phyloP scores from a whole-genome alignment of 2,797 vertebrate species.

The Miichthys miiuy region DNA sequence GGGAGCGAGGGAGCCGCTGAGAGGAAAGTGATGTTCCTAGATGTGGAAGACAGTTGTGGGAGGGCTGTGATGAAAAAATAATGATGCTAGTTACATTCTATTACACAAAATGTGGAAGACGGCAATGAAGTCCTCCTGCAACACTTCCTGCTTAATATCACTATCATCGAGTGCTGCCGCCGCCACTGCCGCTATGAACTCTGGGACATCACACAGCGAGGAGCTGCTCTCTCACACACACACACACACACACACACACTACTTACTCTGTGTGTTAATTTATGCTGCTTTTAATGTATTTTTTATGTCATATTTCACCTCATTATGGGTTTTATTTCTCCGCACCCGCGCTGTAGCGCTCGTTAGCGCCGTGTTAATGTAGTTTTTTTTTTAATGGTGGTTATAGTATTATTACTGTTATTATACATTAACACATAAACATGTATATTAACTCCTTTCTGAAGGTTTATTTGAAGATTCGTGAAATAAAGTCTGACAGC shows the following conservation, averaged over 20 bases:
- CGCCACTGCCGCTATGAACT: slow-evolving; percentile 52
- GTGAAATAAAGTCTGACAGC: background rate
- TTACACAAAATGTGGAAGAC: slow-evolving; percentile 70
- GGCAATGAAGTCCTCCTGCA: slow-evolving; percentile 58
- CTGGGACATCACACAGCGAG: slow-evolving; percentile 54
- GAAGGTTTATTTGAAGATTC: background rate
- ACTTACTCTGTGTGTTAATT: slow-evolving; percentile 53
- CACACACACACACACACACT: slow-evolving; percentile 36
- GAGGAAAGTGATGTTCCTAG: slow-evolving; percentile 71
- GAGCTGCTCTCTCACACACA: slow-evolving; percentile 24
- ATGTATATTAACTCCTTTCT: background rate
- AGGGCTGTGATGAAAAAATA: slow-evolving; percentile 81
- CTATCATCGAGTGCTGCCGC: slow-evolving; percentile 51
- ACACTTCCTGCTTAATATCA: slow-evolving; percentile 68
- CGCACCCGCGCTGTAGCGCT: slow-evolving; percentile 33
- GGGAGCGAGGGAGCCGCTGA: slow-evolving; percentile 45
- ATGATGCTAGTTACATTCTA: slow-evolving; percentile 79
- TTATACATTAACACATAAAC: slow-evolving; percentile 7
- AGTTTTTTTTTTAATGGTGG: slow-evolving; percentile 19
- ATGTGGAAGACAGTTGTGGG: slow-evolving; percentile 73
- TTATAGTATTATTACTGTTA: slow-evolving; percentile 26
- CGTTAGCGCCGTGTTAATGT: slow-evolving; percentile 50
- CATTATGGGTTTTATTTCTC: slow-evolving; percentile 61
- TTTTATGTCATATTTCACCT: slow-evolving; percentile 68
- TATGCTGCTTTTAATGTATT: slow-evolving; percentile 75